Evolutionary conservation across 2,113 vertebrate species (phyloP).

Genomic region (Spheniscus mendiculus): DNA sequence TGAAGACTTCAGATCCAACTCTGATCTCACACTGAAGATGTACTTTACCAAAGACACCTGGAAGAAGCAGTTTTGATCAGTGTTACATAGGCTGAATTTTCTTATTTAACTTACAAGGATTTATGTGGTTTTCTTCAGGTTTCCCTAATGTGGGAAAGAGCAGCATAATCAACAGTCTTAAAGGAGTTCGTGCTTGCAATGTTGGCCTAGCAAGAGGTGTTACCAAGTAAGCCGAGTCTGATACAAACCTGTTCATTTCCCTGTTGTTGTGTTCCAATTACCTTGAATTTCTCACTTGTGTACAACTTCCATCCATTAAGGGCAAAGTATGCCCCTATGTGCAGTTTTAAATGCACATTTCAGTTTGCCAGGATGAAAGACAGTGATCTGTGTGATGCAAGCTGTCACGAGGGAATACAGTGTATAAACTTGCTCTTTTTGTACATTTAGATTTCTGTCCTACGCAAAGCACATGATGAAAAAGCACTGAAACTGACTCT

Average conservation of each 20-base stretch:
- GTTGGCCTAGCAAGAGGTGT: slow-evolving; percentile 84
- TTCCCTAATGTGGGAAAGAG: slow-evolving; percentile 98
- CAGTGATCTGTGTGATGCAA: background rate
- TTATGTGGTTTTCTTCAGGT: slow-evolving; percentile 71
- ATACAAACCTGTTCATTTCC: background rate
- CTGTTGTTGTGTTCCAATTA: background rate
- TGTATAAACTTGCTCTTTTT: background rate
- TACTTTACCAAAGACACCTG: background rate
- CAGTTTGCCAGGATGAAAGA: background rate
- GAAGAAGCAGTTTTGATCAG: background rate
- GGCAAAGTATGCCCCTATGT: background rate
- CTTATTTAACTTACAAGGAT: background rate
- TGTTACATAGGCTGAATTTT: background rate
- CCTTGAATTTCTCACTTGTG: background rate
- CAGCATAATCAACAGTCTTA: slow-evolving; percentile 94
- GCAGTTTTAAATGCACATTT: background rate
- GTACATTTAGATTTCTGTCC: background rate
- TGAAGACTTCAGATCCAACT: slow-evolving; percentile 75
- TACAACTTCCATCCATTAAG: background rate
- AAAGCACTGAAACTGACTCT: slow-evolving; percentile 65
- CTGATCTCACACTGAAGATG: slow-evolving; percentile 62
- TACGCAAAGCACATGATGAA: slow-evolving; percentile 75
- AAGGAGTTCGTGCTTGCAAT: slow-evolving; percentile 80
- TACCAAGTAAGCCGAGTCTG: slow-evolving; percentile 83
- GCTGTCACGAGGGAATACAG: background rate